Conservation (phyloP, 2,888 invertebrate genomes). For the Auanema freiburgensis region DNA sequence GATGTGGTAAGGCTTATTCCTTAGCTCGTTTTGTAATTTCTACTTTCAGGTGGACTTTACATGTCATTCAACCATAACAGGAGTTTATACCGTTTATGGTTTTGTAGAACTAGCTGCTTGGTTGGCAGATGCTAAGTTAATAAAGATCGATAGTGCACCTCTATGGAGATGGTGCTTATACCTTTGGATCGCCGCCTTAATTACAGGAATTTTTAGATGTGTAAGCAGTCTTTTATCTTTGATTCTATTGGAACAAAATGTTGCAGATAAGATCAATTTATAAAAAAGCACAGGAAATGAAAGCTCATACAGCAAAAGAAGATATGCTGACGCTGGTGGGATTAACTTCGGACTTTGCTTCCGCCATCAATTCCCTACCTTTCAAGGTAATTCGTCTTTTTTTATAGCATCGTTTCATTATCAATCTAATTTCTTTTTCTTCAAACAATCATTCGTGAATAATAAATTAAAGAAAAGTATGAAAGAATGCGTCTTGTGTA, state of each 20-base stretch:
- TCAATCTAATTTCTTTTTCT: background rate
- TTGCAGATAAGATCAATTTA: conserved; percentile 19
- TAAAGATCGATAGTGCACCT: conserved; percentile 38
- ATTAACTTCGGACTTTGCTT: conserved; percentile 47
- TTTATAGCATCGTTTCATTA: conserved; percentile 1
- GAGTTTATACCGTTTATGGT: conserved; percentile 55
- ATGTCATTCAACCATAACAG: conserved; percentile 39
- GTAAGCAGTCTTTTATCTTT: conserved; percentile 6
- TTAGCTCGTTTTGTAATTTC: background rate
- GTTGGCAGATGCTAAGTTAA: conserved; percentile 52
- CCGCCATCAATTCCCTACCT: conserved; percentile 50
- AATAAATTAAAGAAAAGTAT: background rate
- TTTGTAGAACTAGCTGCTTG: conserved; percentile 51
- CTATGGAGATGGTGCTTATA: conserved; percentile 53
- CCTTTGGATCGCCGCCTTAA: conserved; percentile 49
- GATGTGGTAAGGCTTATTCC: background rate
- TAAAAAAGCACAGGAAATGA: conserved; percentile 32
- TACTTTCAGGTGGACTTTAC: conserved; percentile 18
- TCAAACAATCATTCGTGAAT: background rate
- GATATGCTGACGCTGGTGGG: conserved; percentile 46
- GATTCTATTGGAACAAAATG: conserved; percentile 3
- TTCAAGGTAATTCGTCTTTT: conserved; percentile 17
- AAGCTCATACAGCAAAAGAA: conserved; percentile 16
- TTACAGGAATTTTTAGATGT: conserved; percentile 42
- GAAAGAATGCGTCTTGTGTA: background rate